phyloP scores from a whole-genome alignment of 2,797 vertebrate genomes.

The Takifugu rubripes region DNA sequence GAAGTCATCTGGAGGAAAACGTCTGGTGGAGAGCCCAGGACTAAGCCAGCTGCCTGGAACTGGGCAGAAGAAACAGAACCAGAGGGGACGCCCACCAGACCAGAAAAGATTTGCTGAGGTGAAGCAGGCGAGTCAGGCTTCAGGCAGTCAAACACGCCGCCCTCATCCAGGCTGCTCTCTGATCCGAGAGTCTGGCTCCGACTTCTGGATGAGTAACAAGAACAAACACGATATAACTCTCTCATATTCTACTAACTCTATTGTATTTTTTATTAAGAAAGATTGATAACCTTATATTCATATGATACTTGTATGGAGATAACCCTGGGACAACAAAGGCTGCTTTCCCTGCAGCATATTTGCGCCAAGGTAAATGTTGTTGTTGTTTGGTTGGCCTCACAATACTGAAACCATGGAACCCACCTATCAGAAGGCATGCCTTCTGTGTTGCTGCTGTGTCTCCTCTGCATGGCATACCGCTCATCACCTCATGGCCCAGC shows the following conservation, averaged over 20 bases:
- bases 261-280: too few relatives aligned
- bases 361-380: too few relatives aligned
- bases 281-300: too few relatives aligned
- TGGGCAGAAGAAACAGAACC: slow-evolving; percentile 80
- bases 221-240: neutral
- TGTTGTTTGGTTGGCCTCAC: too few relatives aligned
- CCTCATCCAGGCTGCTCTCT: slow-evolving; percentile 88
- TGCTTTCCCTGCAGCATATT: too few relatives aligned
- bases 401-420: slow-evolving; percentile 2
- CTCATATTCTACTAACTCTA: neutral
- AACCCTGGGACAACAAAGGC: too few relatives aligned
- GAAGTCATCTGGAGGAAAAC: slow-evolving; percentile 94
- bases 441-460: slow-evolving; percentile 98
- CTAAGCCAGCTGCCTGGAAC: slow-evolving; percentile 87
- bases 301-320: too few relatives aligned
- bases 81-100: slow-evolving; percentile 84
- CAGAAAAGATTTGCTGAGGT: slow-evolving; percentile 89
- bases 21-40: slow-evolving; percentile 87
- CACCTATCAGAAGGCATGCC: slow-evolving; percentile 91
- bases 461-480: slow-evolving; percentile 94
- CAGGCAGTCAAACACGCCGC: slow-evolving; percentile 91
- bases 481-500: slow-evolving; percentile 78
- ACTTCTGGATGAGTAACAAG: slow-evolving; percentile 68
- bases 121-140: slow-evolving; percentile 84
- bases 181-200: slow-evolving; percentile 90